These are phyloP conservation scores for Meteorus sp. DNA, from an alignment of 1,140 invertebrate species.

Conservation along the genomic window DNA sequence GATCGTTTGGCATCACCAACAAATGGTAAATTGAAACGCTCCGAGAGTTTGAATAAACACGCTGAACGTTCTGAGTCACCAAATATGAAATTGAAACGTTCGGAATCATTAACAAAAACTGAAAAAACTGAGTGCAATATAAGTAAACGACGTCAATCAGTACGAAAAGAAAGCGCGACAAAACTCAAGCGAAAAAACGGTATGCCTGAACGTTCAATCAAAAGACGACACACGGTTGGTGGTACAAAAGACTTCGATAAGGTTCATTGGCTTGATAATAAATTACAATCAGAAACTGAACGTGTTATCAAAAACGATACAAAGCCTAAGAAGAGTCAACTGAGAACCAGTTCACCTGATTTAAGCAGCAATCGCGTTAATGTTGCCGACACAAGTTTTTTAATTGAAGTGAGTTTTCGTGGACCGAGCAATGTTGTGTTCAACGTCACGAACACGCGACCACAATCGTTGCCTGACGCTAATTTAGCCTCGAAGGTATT, in stretches of 20 bases:
- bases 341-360: slow-evolving; percentile 67
- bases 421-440: slow-evolving; percentile 61
- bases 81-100: slow-evolving; percentile 61
- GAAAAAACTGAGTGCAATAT: slow-evolving; percentile 83
- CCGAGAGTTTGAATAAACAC: slow-evolving; percentile 63
- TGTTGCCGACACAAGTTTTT: slow-evolving; percentile 52
- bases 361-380: slow-evolving; percentile 59
- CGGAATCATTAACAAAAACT: slow-evolving; percentile 73
- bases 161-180: slow-evolving; percentile 59
- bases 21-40: slow-evolving; percentile 60
- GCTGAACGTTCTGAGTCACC: slow-evolving; percentile 51
- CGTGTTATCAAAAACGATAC: slow-evolving; percentile 57
- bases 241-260: slow-evolving; percentile 84
- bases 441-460: slow-evolving; percentile 60
- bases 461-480: slow-evolving; percentile 62
- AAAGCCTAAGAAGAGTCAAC: slow-evolving; percentile 56
- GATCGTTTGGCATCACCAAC: slow-evolving; percentile 51
- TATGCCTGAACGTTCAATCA: slow-evolving; percentile 76
- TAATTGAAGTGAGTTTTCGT: slow-evolving; percentile 61
- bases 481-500: slow-evolving; percentile 58
- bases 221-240: slow-evolving; percentile 88
- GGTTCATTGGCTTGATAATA: slow-evolving; percentile 64
- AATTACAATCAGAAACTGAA: slow-evolving; percentile 58
- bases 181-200: slow-evolving; percentile 75
- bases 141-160: slow-evolving; percentile 68